Evolutionary conservation across 1,140 invertebrate genomes (phyloP).

Genomic region (Drosophila sechellia): DNA sequence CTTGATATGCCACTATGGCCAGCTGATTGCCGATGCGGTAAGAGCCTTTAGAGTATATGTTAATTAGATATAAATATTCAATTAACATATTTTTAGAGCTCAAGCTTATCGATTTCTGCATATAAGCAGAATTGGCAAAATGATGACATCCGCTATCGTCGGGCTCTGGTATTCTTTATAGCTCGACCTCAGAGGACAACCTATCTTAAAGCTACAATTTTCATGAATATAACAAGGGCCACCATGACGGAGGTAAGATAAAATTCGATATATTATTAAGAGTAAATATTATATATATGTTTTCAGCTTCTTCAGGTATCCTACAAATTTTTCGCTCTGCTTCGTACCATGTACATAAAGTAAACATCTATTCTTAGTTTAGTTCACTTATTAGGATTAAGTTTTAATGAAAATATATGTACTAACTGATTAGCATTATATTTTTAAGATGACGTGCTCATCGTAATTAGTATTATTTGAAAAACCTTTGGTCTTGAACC

Average conservation of each 20-base stretch:
- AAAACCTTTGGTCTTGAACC: too few relatives aligned
- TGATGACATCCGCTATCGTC: conserved; percentile 66
- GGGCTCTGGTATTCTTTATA: conserved; percentile 59
- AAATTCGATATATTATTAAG: not conserved
- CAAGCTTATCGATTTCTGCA: conserved; percentile 48
- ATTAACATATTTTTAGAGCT: conserved; percentile 41
- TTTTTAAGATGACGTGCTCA: too few relatives aligned
- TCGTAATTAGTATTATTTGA: not conserved
- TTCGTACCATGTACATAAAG: conserved; percentile 70
- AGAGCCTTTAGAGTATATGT: not conserved
- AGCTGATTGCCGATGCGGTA: conserved; percentile 67
- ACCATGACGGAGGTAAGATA: conserved; percentile 67
- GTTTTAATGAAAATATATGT: too few relatives aligned
- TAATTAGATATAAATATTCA: not conserved
- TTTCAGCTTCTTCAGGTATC: conserved; percentile 69
- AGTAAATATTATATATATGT: not conserved
- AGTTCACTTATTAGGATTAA: too few relatives aligned
- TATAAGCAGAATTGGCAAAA: conserved; percentile 73
- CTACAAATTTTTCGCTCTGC: conserved; percentile 72
- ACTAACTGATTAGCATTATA: too few relatives aligned
- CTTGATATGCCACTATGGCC: conserved; percentile 70
- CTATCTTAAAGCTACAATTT: conserved; percentile 62
- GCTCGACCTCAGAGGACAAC: conserved; percentile 61
- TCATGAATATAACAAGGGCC: conserved; percentile 57
- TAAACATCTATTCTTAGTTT: conserved; percentile 9